Percentiles rank a stretch among this genome's conserved stretches.
Evolutionary conservation across 2,113 vertebrate genomes (phyloP).

Genomic region (Anarrhichthys ocellatus): DNA sequence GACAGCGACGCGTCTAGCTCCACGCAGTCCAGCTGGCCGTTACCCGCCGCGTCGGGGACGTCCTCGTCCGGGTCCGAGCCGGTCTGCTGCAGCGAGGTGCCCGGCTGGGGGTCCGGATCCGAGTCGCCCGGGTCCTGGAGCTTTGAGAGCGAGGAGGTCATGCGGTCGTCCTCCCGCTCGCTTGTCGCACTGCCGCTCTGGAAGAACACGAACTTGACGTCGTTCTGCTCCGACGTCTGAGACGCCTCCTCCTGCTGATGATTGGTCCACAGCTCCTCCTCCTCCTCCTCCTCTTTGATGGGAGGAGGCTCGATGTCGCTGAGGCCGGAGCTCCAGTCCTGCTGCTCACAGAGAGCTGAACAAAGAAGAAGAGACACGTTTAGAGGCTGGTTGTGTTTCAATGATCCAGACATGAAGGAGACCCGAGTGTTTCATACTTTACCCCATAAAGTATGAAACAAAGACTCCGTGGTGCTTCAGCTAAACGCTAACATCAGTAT

Average conservation of each 20-base stretch:
- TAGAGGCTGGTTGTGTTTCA: no score
- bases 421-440: no score
- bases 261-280: constrained; percentile 11
- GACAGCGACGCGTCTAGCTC: background rate
- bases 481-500: no score
- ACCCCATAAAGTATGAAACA: no score
- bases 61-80: background rate
- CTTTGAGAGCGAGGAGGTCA: background rate
- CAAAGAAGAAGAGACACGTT: background rate
- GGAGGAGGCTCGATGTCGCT: background rate
- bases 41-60: background rate
- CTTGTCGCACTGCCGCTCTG: background rate
- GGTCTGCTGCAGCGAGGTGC: constrained; percentile 13
- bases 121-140: background rate
- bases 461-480: no score
- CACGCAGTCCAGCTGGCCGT: background rate
- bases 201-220: constrained; percentile 9
- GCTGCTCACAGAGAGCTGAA: constrained; percentile 35
- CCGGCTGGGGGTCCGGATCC: background rate
- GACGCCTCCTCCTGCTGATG: background rate
- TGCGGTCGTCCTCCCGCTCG: background rate
- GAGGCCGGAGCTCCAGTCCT: constrained; percentile 14
- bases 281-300: constrained; percentile 54
- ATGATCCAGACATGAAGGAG: no score
- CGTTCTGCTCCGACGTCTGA: background rate